Evolutionary conservation across 2,888 invertebrate genomes (phyloP).

Genomic region (Heliconius hortense): DNA sequence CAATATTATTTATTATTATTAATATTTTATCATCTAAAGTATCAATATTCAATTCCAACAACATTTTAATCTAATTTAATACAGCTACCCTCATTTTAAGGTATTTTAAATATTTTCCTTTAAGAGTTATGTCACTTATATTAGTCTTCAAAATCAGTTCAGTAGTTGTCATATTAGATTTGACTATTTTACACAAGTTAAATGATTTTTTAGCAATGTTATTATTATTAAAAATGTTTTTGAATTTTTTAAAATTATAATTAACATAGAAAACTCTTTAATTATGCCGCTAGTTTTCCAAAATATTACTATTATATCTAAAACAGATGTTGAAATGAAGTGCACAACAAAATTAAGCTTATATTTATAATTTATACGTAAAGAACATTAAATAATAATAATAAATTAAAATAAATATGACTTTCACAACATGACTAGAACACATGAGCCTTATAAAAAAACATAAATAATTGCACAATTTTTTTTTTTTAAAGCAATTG

Average conservation of each 20-base stretch:
- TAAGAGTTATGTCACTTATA: slow-evolving; percentile 24
- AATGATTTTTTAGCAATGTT: slow-evolving; percentile 12
- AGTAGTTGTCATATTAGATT: slow-evolving; percentile 30
- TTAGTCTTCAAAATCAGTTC: slow-evolving; percentile 40
- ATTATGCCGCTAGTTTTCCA: no score
- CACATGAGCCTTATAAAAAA: neutral
- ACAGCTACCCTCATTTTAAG: slow-evolving; percentile 19
- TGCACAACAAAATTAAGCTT: neutral
- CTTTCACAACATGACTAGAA: slow-evolving; percentile 7
- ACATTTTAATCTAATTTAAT: slow-evolving; percentile 49
- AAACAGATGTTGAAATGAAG: neutral
- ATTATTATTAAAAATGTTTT: slow-evolving; percentile 5
- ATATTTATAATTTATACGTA: neutral
- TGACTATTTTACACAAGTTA: slow-evolving; percentile 22
- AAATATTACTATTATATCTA: neutral
- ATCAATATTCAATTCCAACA: slow-evolving; percentile 59
- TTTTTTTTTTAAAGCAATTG: neutral
- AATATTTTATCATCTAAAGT: slow-evolving; percentile 37
- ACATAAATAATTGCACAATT: neutral
- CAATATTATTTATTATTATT: slow-evolving; percentile 8
- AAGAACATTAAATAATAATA: neutral
- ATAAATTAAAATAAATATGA: slow-evolving; percentile 8
- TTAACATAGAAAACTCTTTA: no score
- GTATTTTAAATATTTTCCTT: slow-evolving; percentile 25
- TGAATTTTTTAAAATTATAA: neutral